Evolutionary conservation across 2,113 vertebrate genomes (phyloP).

Genomic region (Clarias gariepinus): DNA sequence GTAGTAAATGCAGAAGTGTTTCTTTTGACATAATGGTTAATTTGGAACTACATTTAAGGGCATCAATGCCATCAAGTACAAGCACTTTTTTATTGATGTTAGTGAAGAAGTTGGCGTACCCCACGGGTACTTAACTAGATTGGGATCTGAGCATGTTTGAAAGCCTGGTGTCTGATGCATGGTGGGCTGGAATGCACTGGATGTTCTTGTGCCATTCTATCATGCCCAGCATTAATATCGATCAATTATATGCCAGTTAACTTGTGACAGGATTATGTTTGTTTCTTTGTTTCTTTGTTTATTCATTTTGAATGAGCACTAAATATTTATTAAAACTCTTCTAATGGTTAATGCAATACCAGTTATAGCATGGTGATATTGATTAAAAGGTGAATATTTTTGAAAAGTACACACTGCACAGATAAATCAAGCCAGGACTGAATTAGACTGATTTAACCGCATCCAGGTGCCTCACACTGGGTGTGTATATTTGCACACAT

Average conservation of each 20-base stretch:
- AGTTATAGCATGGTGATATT: too few relatives aligned
- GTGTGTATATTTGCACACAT: slow-evolving; percentile 41
- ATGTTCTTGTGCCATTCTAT: too few relatives aligned
- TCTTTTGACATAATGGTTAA: neutral
- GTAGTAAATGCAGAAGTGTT: neutral
- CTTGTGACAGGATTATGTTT: too few relatives aligned
- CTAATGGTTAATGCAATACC: neutral
- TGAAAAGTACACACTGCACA: slow-evolving; percentile 49
- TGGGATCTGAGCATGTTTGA: too few relatives aligned
- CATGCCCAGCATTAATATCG: too few relatives aligned
- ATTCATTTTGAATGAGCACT: neutral
- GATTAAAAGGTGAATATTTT: neutral
- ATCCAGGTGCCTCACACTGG: slow-evolving; percentile 41
- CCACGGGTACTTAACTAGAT: too few relatives aligned
- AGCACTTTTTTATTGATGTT: neutral
- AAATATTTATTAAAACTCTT: neutral
- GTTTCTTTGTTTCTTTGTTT: too few relatives aligned
- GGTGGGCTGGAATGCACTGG: too few relatives aligned
- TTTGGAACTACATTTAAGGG: neutral
- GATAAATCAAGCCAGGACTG: slow-evolving; percentile 49
- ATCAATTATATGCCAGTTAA: too few relatives aligned
- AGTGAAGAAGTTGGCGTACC: neutral
- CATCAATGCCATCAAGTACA: neutral
- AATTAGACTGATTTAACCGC: slow-evolving; percentile 57
- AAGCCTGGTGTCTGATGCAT: too few relatives aligned